A percentile compares a stretch with the other conserved stretches of the same genome.
Evolutionary conservation across 2,888 invertebrate species (phyloP).

Genomic region (Caenorhabditis sinica): DNA sequence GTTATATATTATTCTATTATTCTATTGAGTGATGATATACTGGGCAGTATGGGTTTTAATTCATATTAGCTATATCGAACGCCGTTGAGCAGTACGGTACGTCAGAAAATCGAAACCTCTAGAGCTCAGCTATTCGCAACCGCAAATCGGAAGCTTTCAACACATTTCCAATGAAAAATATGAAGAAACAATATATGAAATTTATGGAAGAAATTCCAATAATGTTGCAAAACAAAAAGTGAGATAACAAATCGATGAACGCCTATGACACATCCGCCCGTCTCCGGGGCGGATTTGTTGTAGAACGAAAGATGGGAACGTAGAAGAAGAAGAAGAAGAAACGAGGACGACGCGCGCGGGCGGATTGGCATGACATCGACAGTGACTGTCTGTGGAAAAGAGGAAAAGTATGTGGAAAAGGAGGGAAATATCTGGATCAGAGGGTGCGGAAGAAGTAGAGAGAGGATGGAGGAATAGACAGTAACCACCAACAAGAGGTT

Average conservation of each 20-base stretch:
- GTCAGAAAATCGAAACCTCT: too few species aligned
- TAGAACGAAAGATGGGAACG: slow-evolving; percentile 12
- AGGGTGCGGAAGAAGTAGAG: neutral
- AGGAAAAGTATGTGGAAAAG: neutral
- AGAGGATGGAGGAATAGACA: neutral
- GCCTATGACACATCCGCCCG: slow-evolving; percentile 30
- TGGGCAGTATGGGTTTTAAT: too few species aligned
- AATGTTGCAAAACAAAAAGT: neutral
- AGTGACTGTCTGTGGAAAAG: too few species aligned
- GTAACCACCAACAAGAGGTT: neutral
- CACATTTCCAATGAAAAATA: too few species aligned
- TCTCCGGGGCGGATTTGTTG: slow-evolving; percentile 9
- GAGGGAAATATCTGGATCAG: slow-evolving; percentile 3
- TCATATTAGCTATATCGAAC: too few species aligned
- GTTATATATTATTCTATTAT: too few species aligned
- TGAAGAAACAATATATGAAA: too few species aligned
- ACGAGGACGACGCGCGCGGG: slow-evolving; percentile 7
- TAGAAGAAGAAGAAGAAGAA: slow-evolving; percentile 7
- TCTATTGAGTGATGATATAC: too few species aligned
- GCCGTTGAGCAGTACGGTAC: too few species aligned
- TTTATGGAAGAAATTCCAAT: neutral
- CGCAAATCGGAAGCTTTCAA: too few species aligned
- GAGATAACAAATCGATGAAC: slow-evolving; percentile 54
- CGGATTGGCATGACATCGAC: neutral
- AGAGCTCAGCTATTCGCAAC: too few species aligned